These are phyloP conservation scores for Serilophus lunatus DNA, from an alignment of 2,113 vertebrate genomes.

Conservation along the genomic window DNA sequence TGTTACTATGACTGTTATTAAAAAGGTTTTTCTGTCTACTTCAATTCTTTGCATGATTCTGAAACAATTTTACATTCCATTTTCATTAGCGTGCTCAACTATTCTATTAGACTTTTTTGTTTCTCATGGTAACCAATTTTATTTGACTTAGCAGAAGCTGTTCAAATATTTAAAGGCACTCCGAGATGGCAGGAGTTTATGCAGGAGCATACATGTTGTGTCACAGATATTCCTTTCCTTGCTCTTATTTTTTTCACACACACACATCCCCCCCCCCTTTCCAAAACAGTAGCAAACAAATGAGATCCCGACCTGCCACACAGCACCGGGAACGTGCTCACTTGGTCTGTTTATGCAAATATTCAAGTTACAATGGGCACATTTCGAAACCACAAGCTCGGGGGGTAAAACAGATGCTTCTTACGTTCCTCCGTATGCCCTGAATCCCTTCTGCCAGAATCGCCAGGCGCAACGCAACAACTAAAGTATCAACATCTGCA, in stretches of 20 bases:
- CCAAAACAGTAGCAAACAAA: constrained; percentile 30
- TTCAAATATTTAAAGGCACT: constrained; percentile 67
- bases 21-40: constrained; percentile 14
- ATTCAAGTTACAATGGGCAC: constrained; percentile 59
- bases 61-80: neutral
- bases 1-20: neutral
- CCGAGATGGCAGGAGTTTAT: constrained; percentile 67
- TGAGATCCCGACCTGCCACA: neutral
- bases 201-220: constrained; percentile 61
- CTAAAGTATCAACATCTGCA: constrained; percentile 68
- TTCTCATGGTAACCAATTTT: constrained; percentile 68
- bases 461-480: constrained; percentile 45
- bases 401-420: constrained; percentile 52
- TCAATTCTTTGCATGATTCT: neutral
- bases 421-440: constrained; percentile 41
- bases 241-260: neutral
- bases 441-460: constrained; percentile 27
- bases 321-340: neutral
- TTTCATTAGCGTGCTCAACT: constrained; percentile 18
- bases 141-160: constrained; percentile 59
- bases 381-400: constrained; percentile 25
- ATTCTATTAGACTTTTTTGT: constrained; percentile 60
- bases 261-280: no score
- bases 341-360: constrained; percentile 28
- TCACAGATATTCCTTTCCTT: constrained; percentile 53